Evolutionary conservation across 2,888 invertebrate genomes (phyloP), one percentile per base, ranked within the genome.

Genomic region (Stictocephala bisonia): DNA sequence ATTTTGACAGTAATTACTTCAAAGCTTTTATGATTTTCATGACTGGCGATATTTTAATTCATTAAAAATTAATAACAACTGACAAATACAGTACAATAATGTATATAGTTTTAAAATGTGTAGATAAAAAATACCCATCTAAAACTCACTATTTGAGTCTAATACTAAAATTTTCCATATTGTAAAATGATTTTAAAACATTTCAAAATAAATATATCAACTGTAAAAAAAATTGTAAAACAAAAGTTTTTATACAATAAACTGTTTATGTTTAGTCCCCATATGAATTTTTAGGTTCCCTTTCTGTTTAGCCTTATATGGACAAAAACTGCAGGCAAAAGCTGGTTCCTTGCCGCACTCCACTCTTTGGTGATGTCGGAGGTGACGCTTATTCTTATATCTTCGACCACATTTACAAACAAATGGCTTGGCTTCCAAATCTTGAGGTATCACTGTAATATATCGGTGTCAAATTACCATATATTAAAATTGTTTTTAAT

Each of bases 341-440:
- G 82, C 81, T 60, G 85, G 84, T 68, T 84, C 84, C 74, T 84
- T 82, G 13, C 84, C 84, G 72, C 84, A 84, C 67, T 82, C 81
- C 15, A 78, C 79, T 29, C 79, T 71, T 11, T 73, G 31, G 35
- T 80, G 80, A 24, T 76, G 71, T 24, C 69, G 58, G 13, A 80
- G 73, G 24, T 77, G 75, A 24, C 67, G 60, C 48, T 74, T 76
- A 66, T 73, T 71, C 26, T 75, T 78, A 71, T 80, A 80, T 1
- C 24, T 66, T 53, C 74, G 76, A 13, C 76, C 76, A 77, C 86
- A 86, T 44, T n/a, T 71, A 9, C 40, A 18, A 58, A 67, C 66
- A 15, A 20, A 50, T 15, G 24, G 31, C 40, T 58, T 53, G n/a
- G n/a, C n/a, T n/a, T n/a, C n/a, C n/a, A 24, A 56, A 26, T 11